Percentiles rank a stretch among this genome's conserved stretches.
phyloP scores from a whole-genome alignment of 2,113 vertebrate species.

The Microtus ochrogaster region DNA sequence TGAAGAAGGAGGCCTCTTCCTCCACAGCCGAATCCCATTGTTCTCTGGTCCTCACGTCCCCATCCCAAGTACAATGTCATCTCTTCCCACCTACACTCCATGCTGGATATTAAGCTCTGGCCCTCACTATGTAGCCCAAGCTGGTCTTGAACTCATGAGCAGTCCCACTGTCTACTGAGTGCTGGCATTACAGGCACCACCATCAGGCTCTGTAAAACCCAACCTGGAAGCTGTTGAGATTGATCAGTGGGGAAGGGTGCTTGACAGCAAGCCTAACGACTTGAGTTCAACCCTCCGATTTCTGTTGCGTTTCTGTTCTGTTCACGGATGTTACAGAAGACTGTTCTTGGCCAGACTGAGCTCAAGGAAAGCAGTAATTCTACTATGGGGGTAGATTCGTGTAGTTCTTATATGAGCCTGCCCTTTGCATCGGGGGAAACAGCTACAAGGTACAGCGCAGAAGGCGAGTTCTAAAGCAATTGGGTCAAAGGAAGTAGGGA shows the following conservation, averaged over 20 bases:
- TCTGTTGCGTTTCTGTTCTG: not conserved
- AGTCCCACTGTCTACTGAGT: not conserved
- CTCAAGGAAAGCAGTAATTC: not conserved
- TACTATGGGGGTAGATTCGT: not conserved
- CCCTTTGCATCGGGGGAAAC: not conserved
- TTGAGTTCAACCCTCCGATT: not conserved
- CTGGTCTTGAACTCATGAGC: not conserved
- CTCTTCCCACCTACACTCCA: not conserved
- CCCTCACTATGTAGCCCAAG: not conserved
- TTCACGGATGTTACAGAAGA: not conserved
- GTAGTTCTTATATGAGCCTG: too few relatives aligned
- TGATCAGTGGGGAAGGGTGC: accelerated
- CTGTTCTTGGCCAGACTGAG: not conserved
- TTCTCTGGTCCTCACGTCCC: not conserved
- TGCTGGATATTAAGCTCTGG: not conserved
- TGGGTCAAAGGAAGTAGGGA: not conserved
- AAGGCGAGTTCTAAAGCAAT: not conserved
- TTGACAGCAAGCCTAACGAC: not conserved
- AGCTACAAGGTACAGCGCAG: not conserved
- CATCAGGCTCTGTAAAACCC: not conserved
- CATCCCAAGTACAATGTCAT: not conserved
- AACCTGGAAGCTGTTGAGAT: not conserved
- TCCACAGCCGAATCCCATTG: not conserved
- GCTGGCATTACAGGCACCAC: not conserved
- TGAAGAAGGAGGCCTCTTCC: not conserved